phyloP scores from a whole-genome alignment of 1,140 invertebrate species.

The Caenorhabditis inopinata region DNA sequence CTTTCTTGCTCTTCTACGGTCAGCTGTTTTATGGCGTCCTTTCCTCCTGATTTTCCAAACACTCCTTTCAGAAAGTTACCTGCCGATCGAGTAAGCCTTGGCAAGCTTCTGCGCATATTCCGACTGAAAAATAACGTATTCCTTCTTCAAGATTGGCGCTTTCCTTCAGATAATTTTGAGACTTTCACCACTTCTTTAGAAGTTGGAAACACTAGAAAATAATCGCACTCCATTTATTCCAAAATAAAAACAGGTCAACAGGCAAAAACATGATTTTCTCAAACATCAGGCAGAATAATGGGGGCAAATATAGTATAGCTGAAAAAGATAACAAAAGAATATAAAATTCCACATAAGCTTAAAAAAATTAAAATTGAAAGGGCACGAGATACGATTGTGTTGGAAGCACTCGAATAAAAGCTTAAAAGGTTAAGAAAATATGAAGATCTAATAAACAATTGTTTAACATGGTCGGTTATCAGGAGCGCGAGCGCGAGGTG shows the following conservation, averaged over 20 bases:
- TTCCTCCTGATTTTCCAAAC: neutral
- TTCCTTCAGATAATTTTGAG: no score
- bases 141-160: neutral
- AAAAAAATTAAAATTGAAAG: neutral
- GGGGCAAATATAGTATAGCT: neutral
- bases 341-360: neutral
- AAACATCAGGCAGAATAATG: neutral
- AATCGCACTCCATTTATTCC: conserved; percentile 29
- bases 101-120: neutral
- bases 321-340: neutral
- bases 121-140: neutral
- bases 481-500: conserved; percentile 82
- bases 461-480: conserved; percentile 73
- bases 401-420: conserved; percentile 13
- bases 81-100: neutral
- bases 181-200: no score
- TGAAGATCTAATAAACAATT: neutral
- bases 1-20: neutral
- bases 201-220: no score
- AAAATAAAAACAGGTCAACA: conserved; percentile 23
- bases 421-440: neutral
- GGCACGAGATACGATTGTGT: conserved; percentile 7
- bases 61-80: conserved; percentile 8
- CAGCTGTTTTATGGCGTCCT: neutral
- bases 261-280: conserved; percentile 30